Evolutionary conservation across 2,888 invertebrate genomes (phyloP).

Genomic region (Venustoraphidia nigricollis): DNA sequence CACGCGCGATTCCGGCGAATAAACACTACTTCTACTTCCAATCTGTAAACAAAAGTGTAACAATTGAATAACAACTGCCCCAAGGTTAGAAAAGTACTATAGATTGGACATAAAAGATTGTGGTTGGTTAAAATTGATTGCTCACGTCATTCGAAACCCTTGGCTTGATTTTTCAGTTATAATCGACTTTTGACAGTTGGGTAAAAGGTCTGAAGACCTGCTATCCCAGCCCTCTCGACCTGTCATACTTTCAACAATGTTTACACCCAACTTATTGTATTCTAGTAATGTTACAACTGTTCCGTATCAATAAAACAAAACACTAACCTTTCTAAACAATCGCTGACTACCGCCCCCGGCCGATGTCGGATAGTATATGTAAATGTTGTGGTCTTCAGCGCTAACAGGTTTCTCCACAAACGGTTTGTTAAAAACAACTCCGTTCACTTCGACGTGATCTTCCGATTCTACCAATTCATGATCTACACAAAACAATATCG

Average conservation of each 20-base stretch:
- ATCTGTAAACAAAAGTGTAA: constrained; percentile 43
- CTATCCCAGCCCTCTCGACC: no score
- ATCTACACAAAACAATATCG: constrained; percentile 37
- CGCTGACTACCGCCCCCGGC: constrained; percentile 97
- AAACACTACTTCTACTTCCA: constrained; percentile 96
- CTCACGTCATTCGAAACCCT: no score
- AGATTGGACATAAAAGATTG: no score
- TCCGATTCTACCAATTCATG: constrained; percentile 88
- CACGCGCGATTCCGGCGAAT: constrained; percentile 91
- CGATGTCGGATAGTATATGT: constrained; percentile 97
- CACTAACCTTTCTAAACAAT: constrained; percentile 81
- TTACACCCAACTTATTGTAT: no score
- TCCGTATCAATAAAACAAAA: background rate
- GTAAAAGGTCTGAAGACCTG: no score
- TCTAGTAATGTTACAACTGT: background rate
- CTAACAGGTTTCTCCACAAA: constrained; percentile 99
- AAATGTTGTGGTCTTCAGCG: constrained; percentile 99
- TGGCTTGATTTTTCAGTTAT: no score
- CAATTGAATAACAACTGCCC: constrained; percentile 5
- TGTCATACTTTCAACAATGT: no score
- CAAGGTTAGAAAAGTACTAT: no score
- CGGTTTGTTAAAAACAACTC: constrained; percentile 89
- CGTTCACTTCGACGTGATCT: constrained; percentile 94
- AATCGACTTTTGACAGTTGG: no score
- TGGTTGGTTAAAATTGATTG: no score